Evolutionary conservation across 1,140 invertebrate genomes (phyloP), one percentile per base, ranked within the genome.

Genomic region (Drosophila elegans): DNA sequence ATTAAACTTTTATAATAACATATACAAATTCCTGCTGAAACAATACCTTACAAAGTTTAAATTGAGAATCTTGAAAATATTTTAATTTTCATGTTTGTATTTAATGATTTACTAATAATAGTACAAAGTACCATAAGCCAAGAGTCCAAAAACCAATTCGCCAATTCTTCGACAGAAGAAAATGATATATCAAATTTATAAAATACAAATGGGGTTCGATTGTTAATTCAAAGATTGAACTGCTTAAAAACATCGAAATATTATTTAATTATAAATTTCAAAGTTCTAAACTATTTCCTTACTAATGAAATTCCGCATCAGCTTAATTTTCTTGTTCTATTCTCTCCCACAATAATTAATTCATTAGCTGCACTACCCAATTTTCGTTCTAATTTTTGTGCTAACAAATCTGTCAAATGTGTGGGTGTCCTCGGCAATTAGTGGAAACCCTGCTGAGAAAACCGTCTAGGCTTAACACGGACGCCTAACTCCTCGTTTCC

Each of bases 331-430:
- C 32, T 0, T 9, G 25, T 12, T n/a, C 29, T 21, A 9, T 12
- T 32, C 10, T 11, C 10, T 51, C 7, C 34, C 36, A 25, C 13
- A 34, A 66, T 67, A 72, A 72, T 71, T 71, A 71, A 71, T 71
- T 71, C 25, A 71, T 71, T 56, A 48, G 49, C 48, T 55, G 51
- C 34, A 44, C n/a, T 21, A 25, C 11, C 67, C 44, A 69, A 41
- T 56, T 71, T 71, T 49, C 16, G 32, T 36, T 1, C 44, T 57
- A 48, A 48, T 71, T 71, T 69, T 49, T 34, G 42, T 21, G 36
- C 44, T 16, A 55, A 69, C 51, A 56, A 71, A 56, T 69, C 67
- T 69, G 51, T 71, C 64, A 49, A 69, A 69, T 71, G 67, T 71
- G 36, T 56, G 42, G 64, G 66, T 49, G 36, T 71, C 51, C 44